Conservation (phyloP, 2,888 invertebrate genomes). For the Hypomecis punctinalis region DNA sequence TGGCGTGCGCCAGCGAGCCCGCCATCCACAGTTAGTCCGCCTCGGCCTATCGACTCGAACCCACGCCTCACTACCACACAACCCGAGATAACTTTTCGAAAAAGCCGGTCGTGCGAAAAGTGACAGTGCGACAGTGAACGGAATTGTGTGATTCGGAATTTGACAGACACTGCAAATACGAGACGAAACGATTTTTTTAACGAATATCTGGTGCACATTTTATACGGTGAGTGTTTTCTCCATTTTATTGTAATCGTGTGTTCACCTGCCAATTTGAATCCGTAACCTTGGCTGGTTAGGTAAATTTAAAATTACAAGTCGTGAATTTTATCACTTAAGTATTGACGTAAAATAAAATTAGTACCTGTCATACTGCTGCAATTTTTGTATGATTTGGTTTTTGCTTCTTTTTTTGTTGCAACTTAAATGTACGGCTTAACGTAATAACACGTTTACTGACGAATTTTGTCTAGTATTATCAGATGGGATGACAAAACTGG, state of each 20-base stretch:
- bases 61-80: constrained; percentile 49
- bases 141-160: constrained; percentile 68
- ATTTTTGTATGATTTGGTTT: constrained; percentile 21
- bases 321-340: constrained; percentile 15
- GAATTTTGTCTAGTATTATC: constrained; percentile 38
- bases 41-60: constrained; percentile 66
- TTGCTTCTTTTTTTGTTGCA: constrained; percentile 25
- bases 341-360: constrained; percentile 21
- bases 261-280: constrained; percentile 13
- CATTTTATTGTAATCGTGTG: constrained; percentile 10
- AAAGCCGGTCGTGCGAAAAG: constrained; percentile 73
- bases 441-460: constrained; percentile 38
- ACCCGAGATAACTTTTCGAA: constrained; percentile 64
- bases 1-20: constrained; percentile 38
- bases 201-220: constrained; percentile 62
- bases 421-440: constrained; percentile 37
- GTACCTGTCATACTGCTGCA: constrained; percentile 8
- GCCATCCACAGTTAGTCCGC: constrained; percentile 65
- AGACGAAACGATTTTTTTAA: constrained; percentile 57
- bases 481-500: constrained; percentile 47
- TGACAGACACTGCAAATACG: constrained; percentile 65
- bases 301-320: constrained; percentile 12
- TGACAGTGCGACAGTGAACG: constrained; percentile 78
- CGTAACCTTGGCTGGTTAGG: constrained; percentile 18
- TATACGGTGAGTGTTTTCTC: constrained; percentile 60